phyloP scores from a whole-genome alignment of 2,113 vertebrate species.

The Micromys minutus region DNA sequence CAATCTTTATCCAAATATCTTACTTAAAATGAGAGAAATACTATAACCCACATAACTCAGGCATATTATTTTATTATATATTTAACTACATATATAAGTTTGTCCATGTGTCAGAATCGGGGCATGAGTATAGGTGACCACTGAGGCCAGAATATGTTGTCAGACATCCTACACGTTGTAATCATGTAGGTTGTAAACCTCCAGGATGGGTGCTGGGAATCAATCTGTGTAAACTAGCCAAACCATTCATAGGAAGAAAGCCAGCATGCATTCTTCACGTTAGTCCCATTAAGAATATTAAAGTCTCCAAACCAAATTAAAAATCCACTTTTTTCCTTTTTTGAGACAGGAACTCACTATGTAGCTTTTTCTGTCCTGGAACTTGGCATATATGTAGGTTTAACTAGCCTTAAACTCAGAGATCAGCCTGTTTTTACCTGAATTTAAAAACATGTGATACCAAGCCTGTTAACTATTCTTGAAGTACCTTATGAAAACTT shows the following conservation, averaged over 20 bases:
- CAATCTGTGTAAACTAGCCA: neutral
- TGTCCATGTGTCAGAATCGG: fast-evolving
- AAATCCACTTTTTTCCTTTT: neutral
- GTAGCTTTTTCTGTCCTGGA: neutral
- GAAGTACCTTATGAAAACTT: neutral
- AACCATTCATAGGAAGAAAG: neutral
- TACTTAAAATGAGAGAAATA: neutral
- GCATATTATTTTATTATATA: neutral
- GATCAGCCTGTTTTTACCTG: neutral
- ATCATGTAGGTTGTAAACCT: too few relatives aligned
- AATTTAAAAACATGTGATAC: neutral
- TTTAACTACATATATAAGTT: neutral
- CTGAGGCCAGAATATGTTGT: neutral
- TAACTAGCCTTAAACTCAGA: neutral
- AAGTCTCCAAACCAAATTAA: neutral
- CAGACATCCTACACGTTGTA: neutral
- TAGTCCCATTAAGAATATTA: neutral
- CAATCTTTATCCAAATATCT: neutral
- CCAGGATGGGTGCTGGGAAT: neutral
- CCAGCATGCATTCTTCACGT: neutral
- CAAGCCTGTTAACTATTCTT: neutral
- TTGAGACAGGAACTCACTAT: neutral
- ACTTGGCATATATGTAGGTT: neutral
- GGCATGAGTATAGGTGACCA: neutral
- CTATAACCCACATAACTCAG: neutral